These are phyloP conservation scores for Drosophila sordidula DNA, from an alignment of 2,888 invertebrate species.

Conservation along the genomic window DNA sequence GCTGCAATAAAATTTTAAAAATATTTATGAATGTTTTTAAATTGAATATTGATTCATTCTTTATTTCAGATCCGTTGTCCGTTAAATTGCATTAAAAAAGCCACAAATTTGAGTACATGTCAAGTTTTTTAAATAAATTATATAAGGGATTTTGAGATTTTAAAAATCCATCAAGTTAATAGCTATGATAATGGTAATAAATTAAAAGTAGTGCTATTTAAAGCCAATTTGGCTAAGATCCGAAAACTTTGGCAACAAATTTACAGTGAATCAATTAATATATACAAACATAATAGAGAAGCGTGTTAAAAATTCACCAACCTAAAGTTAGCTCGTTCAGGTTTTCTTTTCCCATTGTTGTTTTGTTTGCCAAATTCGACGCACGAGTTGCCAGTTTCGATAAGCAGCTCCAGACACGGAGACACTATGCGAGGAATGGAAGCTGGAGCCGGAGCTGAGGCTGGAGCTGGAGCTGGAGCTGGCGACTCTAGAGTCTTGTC, in stretches of 20 bases:
- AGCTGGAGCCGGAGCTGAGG: not conserved
- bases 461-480: constrained; percentile 1
- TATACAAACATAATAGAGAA: not conserved
- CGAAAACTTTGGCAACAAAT: not conserved
- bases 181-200: no score
- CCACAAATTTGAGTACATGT: no score
- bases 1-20: no score
- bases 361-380: constrained; percentile 46
- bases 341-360: constrained; percentile 22
- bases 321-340: not conserved
- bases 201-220: no score
- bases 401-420: constrained; percentile 35
- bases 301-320: not conserved
- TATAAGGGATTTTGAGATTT: no score
- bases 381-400: constrained; percentile 53
- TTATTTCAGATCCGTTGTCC: no score
- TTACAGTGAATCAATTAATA: not conserved
- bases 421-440: not conserved
- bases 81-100: no score
- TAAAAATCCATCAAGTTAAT: no score
- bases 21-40: no score
- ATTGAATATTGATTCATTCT: no score
- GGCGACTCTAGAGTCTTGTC: constrained; percentile 29
- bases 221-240: not conserved
- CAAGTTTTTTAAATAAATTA: no score